A percentile compares a stretch with the other conserved stretches of the same genome.
phyloP scores from a whole-genome alignment of 2,113 vertebrate species.

The Anolis sagrei region DNA sequence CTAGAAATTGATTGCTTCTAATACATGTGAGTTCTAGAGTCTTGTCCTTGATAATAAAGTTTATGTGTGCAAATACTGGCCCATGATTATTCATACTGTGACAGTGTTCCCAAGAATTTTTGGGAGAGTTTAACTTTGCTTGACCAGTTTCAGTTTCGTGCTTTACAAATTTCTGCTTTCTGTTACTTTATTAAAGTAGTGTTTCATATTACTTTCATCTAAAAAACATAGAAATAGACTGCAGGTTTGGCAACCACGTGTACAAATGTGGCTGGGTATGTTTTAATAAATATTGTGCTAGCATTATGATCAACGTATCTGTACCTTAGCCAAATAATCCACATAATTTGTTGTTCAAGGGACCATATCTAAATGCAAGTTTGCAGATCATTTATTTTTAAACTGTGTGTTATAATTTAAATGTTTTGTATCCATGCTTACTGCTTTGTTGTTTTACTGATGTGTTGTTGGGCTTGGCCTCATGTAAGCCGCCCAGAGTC shows the following conservation, averaged over 20 bases:
- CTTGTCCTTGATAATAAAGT: not conserved
- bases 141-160: not conserved
- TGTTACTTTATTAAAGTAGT: not conserved
- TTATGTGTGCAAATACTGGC: not conserved
- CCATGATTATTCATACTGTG: not conserved
- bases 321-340: not conserved
- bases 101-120: not conserved
- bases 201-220: not conserved
- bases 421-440: constrained; percentile 12
- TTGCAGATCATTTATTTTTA: not conserved
- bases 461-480: no score
- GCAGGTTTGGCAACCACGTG: not conserved
- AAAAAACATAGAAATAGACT: not conserved
- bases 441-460: no score
- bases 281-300: not conserved
- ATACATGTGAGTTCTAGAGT: not conserved
- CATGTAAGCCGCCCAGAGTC: no score
- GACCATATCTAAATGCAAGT: not conserved
- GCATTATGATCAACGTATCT: not conserved
- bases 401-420: constrained; percentile 39
- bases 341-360: not conserved
- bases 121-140: not conserved
- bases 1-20: not conserved
- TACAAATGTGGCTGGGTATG: not conserved
- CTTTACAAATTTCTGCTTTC: not conserved